Conservation (phyloP, 1,140 invertebrate species). For the Idris sp. region DNA sequence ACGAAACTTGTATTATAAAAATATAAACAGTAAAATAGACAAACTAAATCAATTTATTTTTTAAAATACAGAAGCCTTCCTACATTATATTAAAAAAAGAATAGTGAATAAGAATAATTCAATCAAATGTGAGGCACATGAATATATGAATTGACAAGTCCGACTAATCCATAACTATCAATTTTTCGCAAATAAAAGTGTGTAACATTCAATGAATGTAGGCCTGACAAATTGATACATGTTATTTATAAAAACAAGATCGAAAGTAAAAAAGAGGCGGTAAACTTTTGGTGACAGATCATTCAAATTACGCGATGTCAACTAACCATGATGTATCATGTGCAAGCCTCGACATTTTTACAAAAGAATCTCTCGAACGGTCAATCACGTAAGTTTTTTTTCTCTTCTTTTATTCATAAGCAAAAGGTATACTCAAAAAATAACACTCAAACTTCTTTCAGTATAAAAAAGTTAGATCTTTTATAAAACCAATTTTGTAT, state of each 20-base stretch:
- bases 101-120: background rate
- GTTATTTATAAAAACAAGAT: slow-evolving; percentile 55
- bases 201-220: slow-evolving; percentile 22
- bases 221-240: slow-evolving; percentile 48
- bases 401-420: slow-evolving; percentile 13
- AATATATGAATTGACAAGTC: background rate
- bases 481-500: too few relatives aligned
- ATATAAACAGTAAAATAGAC: too few relatives aligned
- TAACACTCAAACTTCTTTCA: too few relatives aligned
- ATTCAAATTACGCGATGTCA: slow-evolving; percentile 46
- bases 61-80: too few relatives aligned
- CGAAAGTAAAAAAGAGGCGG: slow-evolving; percentile 27
- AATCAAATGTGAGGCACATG: too few relatives aligned
- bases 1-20: too few relatives aligned
- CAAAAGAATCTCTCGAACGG: slow-evolving; percentile 44
- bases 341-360: slow-evolving; percentile 24
- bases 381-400: slow-evolving; percentile 49
- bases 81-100: too few relatives aligned
- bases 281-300: slow-evolving; percentile 45
- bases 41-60: too few relatives aligned
- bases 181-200: slow-evolving; percentile 20
- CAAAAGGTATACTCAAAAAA: slow-evolving; percentile 25
- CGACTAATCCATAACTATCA: slow-evolving; percentile 18
- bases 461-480: too few relatives aligned
- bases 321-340: slow-evolving; percentile 43